Percentiles rank a stretch among this genome's conserved stretches.
Evolutionary conservation across 2,113 vertebrate genomes (phyloP).

Genomic region (Muntiacus muntjak): DNA sequence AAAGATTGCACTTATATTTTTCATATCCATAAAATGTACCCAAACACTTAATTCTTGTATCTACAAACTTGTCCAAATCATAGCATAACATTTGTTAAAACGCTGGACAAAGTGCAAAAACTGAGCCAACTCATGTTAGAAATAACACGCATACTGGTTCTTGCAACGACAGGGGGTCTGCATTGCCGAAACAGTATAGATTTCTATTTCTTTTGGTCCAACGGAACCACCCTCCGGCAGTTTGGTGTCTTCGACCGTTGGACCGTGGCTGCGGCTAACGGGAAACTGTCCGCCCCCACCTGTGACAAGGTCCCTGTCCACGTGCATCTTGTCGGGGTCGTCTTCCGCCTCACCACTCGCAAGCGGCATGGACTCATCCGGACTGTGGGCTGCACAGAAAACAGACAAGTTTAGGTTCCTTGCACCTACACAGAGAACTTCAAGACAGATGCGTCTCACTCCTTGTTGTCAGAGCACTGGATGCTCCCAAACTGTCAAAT

Average conservation of each 20-base stretch:
- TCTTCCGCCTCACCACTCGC: slow-evolving; percentile 79
- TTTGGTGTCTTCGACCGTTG: slow-evolving; percentile 86
- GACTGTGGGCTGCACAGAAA: slow-evolving; percentile 74
- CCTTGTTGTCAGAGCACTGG: not conserved
- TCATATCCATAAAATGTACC: slow-evolving; percentile 37
- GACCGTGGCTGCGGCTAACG: slow-evolving; percentile 87
- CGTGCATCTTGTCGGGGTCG: slow-evolving; percentile 87
- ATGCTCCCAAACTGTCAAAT: not conserved
- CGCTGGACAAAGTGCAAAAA: slow-evolving; percentile 70
- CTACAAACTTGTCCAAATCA: slow-evolving; percentile 63
- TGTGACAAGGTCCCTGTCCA: slow-evolving; percentile 87
- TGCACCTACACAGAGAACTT: not conserved
- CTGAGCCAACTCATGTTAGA: slow-evolving; percentile 78
- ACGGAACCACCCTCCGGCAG: slow-evolving; percentile 84
- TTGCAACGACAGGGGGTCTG: slow-evolving; percentile 97
- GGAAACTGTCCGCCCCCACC: slow-evolving; percentile 93
- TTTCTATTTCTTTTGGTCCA: slow-evolving; percentile 92
- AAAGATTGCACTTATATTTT: slow-evolving; percentile 55
- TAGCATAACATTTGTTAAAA: slow-evolving; percentile 71
- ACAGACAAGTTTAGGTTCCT: slow-evolving; percentile 32
- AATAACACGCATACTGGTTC: slow-evolving; percentile 94
- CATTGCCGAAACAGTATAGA: slow-evolving; percentile 96
- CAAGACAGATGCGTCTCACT: not conserved
- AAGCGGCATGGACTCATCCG: slow-evolving; percentile 71
- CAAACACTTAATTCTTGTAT: slow-evolving; percentile 39